A percentile compares a stretch with the other conserved stretches of the same genome.
Conservation (phyloP, 2,888 invertebrate genomes). For the Amphipoea oculea region DNA sequence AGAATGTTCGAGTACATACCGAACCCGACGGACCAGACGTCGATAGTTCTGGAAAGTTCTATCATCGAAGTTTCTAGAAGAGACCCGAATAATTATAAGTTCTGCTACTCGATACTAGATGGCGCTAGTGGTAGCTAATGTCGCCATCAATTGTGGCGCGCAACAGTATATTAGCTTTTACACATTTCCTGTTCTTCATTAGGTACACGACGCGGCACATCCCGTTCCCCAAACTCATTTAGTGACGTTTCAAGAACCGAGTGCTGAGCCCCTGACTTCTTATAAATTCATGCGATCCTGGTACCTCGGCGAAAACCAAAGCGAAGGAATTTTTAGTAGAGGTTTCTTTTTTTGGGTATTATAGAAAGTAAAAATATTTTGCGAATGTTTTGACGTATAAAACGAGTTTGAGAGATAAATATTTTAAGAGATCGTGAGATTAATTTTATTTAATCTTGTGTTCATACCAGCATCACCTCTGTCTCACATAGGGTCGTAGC, state of each 20-base stretch:
- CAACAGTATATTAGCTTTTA: background rate
- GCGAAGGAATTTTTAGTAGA: background rate
- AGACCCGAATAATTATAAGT: no score
- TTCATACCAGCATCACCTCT: no score
- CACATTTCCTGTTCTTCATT: slow-evolving; percentile 43
- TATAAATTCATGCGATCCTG: slow-evolving; percentile 54
- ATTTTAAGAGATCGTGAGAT: background rate
- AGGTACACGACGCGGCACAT: slow-evolving; percentile 32
- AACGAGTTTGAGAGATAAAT: background rate
- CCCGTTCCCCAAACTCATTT: slow-evolving; percentile 54
- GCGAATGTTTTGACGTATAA: background rate
- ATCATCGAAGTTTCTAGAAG: no score
- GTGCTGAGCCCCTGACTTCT: slow-evolving; percentile 29
- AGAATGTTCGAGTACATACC: no score
- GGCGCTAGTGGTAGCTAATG: no score
- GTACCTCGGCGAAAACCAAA: slow-evolving; percentile 20
- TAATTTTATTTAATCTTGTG: background rate
- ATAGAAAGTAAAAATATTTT: background rate
- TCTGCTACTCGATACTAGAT: no score
- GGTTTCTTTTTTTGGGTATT: slow-evolving; percentile 3
- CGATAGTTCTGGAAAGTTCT: no score
- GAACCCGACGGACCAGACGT: no score
- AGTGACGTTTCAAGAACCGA: slow-evolving; percentile 45
- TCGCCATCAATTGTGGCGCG: no score
- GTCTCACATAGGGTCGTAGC: no score